These are phyloP conservation scores for Potamarius usumacintae DNA, from an alignment of 2,113 vertebrate species.

Conservation along the genomic window DNA sequence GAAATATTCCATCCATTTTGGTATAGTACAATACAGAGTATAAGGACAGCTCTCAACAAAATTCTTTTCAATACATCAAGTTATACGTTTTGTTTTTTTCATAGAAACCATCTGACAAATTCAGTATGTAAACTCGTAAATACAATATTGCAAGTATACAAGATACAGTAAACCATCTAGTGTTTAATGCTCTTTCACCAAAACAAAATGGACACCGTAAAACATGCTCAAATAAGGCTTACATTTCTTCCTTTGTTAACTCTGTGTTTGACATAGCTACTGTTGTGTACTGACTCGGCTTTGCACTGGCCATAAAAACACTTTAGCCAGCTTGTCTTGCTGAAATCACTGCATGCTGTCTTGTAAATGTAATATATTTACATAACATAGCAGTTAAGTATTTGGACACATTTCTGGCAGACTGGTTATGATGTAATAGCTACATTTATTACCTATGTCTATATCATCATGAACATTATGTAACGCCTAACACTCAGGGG, in stretches of 20 bases:
- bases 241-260: not conserved
- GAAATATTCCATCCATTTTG: slow-evolving; percentile 49
- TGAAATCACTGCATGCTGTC: not conserved
- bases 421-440: not conserved
- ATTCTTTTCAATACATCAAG: slow-evolving; percentile 45
- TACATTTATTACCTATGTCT: not conserved
- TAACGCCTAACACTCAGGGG: slow-evolving; percentile 35
- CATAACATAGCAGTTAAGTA: not conserved
- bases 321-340: slow-evolving; percentile 1
- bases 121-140: slow-evolving; percentile 16
- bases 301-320: slow-evolving; percentile 12
- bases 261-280: not conserved
- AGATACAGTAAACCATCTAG: slow-evolving; percentile 24
- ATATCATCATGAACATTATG: slow-evolving; percentile 28
- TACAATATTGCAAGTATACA: slow-evolving; percentile 21
- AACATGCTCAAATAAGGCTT: not conserved
- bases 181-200: not conserved
- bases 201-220: not conserved
- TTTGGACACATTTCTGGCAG: slow-evolving; percentile 12
- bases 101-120: slow-evolving; percentile 7
- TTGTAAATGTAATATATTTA: slow-evolving; percentile 22
- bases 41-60: slow-evolving; percentile 36
- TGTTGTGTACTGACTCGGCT: slow-evolving; percentile 1
- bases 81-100: not conserved
- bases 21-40: slow-evolving; percentile 52